Base-by-base conservation (phyloP, 2,113 vertebrate species). In the Suncus etruscus region DNA sequence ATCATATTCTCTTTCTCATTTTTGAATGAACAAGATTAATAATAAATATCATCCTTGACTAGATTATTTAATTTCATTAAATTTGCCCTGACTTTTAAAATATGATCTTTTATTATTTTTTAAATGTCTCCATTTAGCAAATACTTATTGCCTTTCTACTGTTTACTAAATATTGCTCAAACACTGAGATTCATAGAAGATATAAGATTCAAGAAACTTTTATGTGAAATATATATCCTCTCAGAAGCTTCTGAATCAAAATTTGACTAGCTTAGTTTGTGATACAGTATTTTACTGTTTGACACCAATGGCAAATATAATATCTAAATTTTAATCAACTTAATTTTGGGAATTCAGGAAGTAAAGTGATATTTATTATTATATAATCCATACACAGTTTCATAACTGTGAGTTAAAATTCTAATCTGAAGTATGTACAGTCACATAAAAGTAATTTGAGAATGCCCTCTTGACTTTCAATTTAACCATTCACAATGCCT, bases 1-100 rank as follows among this genome's bases (percentile, higher is more conserved):
- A 39, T 39, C 39, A 39, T 39, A 39, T 39, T 15, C 58, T 29
- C 86, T 51, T 20, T 65, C 29, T 89, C 81, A 50, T 14, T 87
- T 79, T 24, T 87, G 61, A 92, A 65, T 45, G 47, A 78, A 75
- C 11, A 86, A 78, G 14, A 77, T 61, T 73, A 94, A 74, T 47
- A 79, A 4, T 51, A 12, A 82, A 61, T 54, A 3, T 74, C 27
- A 77, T 25, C n/a, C 45, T 74, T 76, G 18, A 65, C 11, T 88
- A 81, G 5, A 0, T n/a, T 87, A 63, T 7, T 91, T 75, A 87
- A 50, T 74, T 80, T 89, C 72, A 27, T 47, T 39, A 29, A 10
- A 68, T 14, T 3, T 65, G 12, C 4, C 14, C 3, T 80, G 11
- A 69, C 48, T 81, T 90, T 77, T 68, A 65, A 65, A 65, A 65